Evolutionary conservation across 2,888 invertebrate genomes (phyloP), one percentile per base, ranked within the genome.

Genomic region (Sylvicola fuscatus): DNA sequence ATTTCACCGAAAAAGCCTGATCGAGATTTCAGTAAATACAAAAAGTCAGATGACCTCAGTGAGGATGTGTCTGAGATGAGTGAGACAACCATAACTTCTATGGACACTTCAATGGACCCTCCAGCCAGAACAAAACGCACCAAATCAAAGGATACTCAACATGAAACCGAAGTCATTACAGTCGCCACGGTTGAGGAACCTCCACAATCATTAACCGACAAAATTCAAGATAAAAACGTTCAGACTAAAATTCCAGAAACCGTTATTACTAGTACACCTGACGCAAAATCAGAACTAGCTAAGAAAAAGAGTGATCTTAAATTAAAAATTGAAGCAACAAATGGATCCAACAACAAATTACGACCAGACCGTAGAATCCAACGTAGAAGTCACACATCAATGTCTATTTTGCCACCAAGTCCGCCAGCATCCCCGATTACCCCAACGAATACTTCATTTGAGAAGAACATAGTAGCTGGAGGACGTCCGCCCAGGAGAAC

Each of bases 1-100:
- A 29, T 27, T 35, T 40, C 42, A 16, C 45, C 45, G n/a, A 40
- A 41, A 29, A 46, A 46, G 40, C 45, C 45, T 7, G 40, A 41
- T 30, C 37, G 45, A n/a, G 45, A 46, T 32, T 44, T 46, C 30
- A 34, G 38, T 14, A 42, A 42, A 34, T 44, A 43, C 36, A 37
- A 35, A 36, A 35, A 36, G 16, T 27, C 36, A 12, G 8, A 13
- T 6, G 17, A 30, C 14, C 5, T 13, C 6, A 29, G 6, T 21
- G 21, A 21, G 8, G 21, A 21, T 21, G 4, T 13, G 4, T 5
- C 29, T 13, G 27, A 10, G 7, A 27, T 10, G 11, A 27, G 27
- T 10, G 12, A 29, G 14, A 29, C 29, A 7, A 8, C 29, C 6
- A 5, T 6, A 13, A 29, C 6, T 13, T n/a, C 29, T 6, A 6